Conservation (phyloP, 2,797 vertebrate genomes). For the Cuniculus paca region DNA sequence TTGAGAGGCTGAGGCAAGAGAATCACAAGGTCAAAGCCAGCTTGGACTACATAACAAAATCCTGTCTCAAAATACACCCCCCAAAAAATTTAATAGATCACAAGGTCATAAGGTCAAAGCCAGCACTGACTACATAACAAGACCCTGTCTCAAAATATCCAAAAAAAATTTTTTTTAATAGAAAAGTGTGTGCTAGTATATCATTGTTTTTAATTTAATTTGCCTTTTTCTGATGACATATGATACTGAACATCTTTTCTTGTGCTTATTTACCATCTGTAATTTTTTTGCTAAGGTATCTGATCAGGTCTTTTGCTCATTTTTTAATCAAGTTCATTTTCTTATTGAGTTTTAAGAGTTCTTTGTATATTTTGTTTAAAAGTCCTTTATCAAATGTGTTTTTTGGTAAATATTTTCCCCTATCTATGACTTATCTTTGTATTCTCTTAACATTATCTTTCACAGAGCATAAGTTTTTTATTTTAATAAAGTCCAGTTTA, state of each 20-base stretch:
- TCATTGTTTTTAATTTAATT: neutral
- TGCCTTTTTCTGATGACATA: neutral
- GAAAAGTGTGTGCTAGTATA: neutral
- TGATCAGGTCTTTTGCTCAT: too few species aligned
- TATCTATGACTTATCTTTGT: neutral
- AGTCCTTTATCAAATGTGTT: neutral
- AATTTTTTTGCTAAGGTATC: too few species aligned
- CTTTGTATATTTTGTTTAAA: neutral
- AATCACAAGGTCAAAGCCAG: neutral
- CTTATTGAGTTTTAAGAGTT: too few species aligned
- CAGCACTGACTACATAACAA: neutral
- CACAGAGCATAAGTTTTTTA: neutral
- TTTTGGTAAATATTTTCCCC: conserved; percentile 13
- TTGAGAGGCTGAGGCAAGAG: neutral
- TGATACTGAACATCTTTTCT: too few species aligned
- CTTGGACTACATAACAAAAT: neutral
- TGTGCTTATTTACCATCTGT: too few species aligned
- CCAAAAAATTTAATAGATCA: too few species aligned
- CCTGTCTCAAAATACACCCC: neutral
- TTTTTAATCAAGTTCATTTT: too few species aligned
- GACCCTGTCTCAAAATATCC: neutral
- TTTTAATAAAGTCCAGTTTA: neutral
- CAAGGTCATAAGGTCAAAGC: neutral
- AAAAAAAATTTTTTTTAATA: neutral
- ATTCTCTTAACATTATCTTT: conserved; percentile 33